These are phyloP conservation scores for Urocitellus parryii DNA, from an alignment of 2,113 vertebrate species.

Conservation along the genomic window DNA sequence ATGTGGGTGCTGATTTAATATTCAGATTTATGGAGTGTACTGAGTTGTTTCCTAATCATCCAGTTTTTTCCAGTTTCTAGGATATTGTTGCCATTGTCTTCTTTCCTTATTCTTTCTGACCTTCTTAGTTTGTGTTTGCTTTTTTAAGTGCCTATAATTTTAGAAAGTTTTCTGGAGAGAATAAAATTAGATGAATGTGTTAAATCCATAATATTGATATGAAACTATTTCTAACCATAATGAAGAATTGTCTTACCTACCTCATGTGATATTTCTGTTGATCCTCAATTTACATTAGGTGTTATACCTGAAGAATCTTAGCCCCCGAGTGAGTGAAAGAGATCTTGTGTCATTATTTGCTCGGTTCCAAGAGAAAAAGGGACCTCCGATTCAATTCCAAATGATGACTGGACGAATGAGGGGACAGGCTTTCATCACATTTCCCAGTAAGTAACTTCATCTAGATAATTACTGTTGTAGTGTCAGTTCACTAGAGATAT, in stretches of 20 bases:
- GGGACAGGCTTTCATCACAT: conserved; percentile 96
- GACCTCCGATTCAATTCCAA: conserved; percentile 89
- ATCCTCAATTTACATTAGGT: conserved; percentile 88
- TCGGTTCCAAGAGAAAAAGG: conserved; percentile 90
- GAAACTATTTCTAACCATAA: conserved; percentile 64
- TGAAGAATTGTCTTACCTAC: conserved; percentile 59
- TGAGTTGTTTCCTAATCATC: neutral
- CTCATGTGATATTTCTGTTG: conserved; percentile 72
- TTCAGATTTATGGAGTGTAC: conserved; percentile 25
- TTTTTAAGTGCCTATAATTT: neutral
- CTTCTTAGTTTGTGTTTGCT: neutral
- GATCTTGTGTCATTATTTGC: conserved; percentile 96
- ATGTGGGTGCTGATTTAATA: conserved; percentile 25
- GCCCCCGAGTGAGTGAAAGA: conserved; percentile 88
- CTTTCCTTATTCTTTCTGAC: conserved; percentile 53
- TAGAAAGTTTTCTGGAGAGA: conserved; percentile 49
- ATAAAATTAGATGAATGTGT: conserved; percentile 64
- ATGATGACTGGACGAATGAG: conserved; percentile 94
- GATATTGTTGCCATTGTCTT: conserved; percentile 40
- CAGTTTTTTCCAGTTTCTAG: conserved; percentile 32
- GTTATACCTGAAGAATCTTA: conserved; percentile 95
- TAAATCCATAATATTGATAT: conserved; percentile 52
- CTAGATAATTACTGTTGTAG: conserved; percentile 44
- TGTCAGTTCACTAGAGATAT: conserved; percentile 24
- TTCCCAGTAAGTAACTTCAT: conserved; percentile 90